phyloP scores from a whole-genome alignment of 2,888 invertebrate species.

The Cylloceria caligata region DNA sequence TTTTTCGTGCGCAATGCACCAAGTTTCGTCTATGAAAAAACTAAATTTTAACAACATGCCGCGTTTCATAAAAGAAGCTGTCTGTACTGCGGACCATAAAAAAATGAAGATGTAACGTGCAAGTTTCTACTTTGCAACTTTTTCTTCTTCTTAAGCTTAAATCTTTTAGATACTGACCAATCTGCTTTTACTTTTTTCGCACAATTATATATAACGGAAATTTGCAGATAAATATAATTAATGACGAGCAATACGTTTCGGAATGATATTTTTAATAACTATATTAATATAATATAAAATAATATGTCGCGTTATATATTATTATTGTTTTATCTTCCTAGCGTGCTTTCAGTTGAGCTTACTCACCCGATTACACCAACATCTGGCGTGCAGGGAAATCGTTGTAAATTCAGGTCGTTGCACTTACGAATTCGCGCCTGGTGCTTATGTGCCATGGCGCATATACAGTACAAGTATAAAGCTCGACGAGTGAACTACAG shows the following conservation, averaged over 20 bases:
- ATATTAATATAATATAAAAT: slow-evolving; percentile 35
- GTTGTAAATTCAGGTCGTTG: slow-evolving; percentile 67
- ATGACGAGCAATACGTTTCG: neutral
- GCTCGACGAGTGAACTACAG: slow-evolving; percentile 37
- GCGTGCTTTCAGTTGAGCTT: slow-evolving; percentile 9
- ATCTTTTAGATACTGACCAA: too few relatives aligned
- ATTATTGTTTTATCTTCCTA: slow-evolving; percentile 48
- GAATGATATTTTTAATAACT: neutral
- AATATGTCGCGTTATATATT: slow-evolving; percentile 49
- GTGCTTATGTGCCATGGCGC: neutral
- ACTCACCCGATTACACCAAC: slow-evolving; percentile 58
- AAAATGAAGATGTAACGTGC: too few relatives aligned
- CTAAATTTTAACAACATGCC: too few relatives aligned
- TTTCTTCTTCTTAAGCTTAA: too few relatives aligned
- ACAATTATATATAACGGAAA: neutral
- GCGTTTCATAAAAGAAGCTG: too few relatives aligned
- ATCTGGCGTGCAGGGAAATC: slow-evolving; percentile 65
- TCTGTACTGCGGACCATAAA: too few relatives aligned
- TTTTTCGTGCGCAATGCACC: too few relatives aligned
- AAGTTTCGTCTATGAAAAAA: too few relatives aligned
- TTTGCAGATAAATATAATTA: neutral
- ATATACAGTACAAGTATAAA: slow-evolving; percentile 43
- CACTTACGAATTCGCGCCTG: slow-evolving; percentile 61
- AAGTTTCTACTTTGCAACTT: too few relatives aligned
- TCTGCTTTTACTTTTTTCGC: neutral